Evolutionary conservation across 2,113 vertebrate genomes (phyloP).

Genomic region (Platycercus adscitus): DNA sequence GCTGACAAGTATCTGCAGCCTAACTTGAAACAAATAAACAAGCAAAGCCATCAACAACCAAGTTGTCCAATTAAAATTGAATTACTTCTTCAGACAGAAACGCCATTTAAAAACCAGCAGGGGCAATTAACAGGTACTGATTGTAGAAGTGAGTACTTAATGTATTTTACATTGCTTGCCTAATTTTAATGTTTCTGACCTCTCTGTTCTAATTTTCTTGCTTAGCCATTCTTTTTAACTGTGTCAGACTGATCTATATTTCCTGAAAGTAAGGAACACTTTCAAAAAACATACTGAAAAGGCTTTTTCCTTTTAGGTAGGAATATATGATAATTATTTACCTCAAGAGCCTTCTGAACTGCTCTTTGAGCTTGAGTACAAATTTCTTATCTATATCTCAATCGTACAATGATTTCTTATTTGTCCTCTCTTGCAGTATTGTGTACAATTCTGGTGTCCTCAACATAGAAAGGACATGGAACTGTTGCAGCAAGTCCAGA

Average conservation of each 20-base stretch:
- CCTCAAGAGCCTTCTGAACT: background rate
- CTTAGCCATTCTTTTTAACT: background rate
- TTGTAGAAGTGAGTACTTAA: background rate
- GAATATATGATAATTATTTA: background rate
- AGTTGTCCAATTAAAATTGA: slow-evolving; percentile 4
- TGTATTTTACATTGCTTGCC: background rate
- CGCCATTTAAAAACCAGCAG: background rate
- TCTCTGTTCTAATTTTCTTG: background rate
- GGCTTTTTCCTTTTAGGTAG: background rate
- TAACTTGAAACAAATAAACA: slow-evolving; percentile 52
- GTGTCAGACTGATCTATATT: background rate
- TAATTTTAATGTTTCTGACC: background rate
- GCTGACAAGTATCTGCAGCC: slow-evolving; percentile 45
- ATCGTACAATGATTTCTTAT: background rate
- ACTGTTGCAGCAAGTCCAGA: background rate
- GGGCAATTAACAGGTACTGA: background rate
- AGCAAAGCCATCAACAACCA: background rate
- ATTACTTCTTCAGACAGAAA: background rate
- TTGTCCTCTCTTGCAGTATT: background rate
- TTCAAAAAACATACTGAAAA: background rate
- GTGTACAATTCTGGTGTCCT: background rate
- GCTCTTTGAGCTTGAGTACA: background rate
- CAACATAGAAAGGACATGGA: background rate
- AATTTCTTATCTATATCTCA: background rate
- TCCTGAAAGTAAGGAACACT: background rate